phyloP scores from a whole-genome alignment of 35 echinoderm and acorn worm species.

The Stichopus chloronotus region DNA sequence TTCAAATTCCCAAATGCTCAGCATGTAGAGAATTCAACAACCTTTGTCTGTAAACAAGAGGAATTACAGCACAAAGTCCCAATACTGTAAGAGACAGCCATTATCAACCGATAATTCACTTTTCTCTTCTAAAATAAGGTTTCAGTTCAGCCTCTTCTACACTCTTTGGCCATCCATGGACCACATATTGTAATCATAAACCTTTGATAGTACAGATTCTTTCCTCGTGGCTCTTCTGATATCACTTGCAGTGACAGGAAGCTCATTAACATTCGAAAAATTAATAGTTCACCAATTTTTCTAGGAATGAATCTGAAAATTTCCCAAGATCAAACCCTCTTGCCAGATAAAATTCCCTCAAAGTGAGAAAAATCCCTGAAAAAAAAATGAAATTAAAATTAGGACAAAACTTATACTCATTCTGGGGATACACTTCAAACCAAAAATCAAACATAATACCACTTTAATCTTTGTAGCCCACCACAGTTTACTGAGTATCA shows the following conservation, averaged over 20 bases:
- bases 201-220: conserved; percentile 43
- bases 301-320: too few relatives aligned
- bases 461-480: too few relatives aligned
- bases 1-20: conserved; percentile 57
- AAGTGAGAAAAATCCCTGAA: too few relatives aligned
- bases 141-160: conserved; percentile 36
- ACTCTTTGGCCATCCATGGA: conserved; percentile 30
- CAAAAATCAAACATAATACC: too few relatives aligned
- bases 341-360: too few relatives aligned
- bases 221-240: conserved; percentile 35
- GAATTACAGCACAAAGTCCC: conserved; percentile 51
- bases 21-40: conserved; percentile 60
- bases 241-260: conserved; percentile 1
- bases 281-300: too few relatives aligned
- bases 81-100: conserved; percentile 44
- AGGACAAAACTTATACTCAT: too few relatives aligned
- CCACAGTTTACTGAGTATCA: too few relatives aligned
- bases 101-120: conserved; percentile 60
- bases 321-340: too few relatives aligned
- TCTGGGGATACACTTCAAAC: too few relatives aligned
- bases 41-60: background rate
- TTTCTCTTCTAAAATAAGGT: conserved; percentile 20
- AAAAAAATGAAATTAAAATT: too few relatives aligned
- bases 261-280: too few relatives aligned
- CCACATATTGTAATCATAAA: conserved; percentile 49